Evolutionary conservation across 2,797 vertebrate species (phyloP).

Genomic region (Rhabdomys pumilio): DNA sequence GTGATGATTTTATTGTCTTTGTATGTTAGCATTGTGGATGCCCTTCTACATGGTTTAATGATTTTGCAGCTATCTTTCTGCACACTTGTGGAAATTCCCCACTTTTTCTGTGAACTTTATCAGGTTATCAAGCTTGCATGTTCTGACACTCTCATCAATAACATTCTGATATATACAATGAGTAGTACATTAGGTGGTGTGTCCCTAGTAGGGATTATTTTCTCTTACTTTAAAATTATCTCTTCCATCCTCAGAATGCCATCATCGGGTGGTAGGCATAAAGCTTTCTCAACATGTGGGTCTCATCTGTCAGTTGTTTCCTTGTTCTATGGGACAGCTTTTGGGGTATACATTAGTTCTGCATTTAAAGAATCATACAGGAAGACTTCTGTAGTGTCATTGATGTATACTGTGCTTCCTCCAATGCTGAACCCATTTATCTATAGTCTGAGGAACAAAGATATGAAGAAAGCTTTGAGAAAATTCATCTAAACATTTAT

Average conservation of each 20-base stretch:
- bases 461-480: constrained; percentile 72
- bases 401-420: constrained; percentile 74
- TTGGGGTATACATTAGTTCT: constrained; percentile 48
- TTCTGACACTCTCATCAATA: constrained; percentile 49
- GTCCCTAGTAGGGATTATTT: constrained; percentile 65
- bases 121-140: constrained; percentile 70
- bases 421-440: constrained; percentile 82
- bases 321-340: constrained; percentile 40
- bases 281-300: constrained; percentile 81
- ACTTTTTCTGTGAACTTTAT: constrained; percentile 75
- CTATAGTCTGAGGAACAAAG: constrained; percentile 81
- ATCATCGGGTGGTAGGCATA: constrained; percentile 17
- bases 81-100: background rate
- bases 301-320: constrained; percentile 71
- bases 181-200: constrained; percentile 9
- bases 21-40: background rate
- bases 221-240: constrained; percentile 78
- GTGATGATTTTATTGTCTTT: background rate
- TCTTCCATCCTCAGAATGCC: constrained; percentile 71
- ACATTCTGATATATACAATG: constrained; percentile 9
- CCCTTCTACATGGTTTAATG: constrained; percentile 6
- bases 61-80: constrained; percentile 57
- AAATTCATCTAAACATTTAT: background rate
- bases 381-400: constrained; percentile 30
- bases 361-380: background rate